These are phyloP conservation scores for Patella pellucida DNA, from an alignment of 2,888 invertebrate genomes.

Conservation along the genomic window DNA sequence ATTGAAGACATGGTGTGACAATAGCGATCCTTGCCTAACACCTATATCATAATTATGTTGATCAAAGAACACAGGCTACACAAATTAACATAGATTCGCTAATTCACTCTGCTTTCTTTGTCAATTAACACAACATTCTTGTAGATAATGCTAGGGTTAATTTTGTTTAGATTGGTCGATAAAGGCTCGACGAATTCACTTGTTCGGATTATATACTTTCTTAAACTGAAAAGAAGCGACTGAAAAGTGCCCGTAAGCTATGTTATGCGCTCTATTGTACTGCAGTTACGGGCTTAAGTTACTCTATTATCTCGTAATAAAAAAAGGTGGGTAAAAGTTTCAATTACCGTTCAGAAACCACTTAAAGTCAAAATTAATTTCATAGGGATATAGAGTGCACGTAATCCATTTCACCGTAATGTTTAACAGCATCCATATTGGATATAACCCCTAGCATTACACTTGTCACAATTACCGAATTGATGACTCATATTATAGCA, in stretches of 20 bases:
- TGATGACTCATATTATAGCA: too few relatives aligned
- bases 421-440: too few relatives aligned
- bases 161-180: not conserved
- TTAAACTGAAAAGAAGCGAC: not conserved
- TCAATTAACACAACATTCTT: constrained; percentile 3
- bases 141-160: not conserved
- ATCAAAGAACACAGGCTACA: not conserved
- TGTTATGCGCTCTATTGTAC: constrained; percentile 3
- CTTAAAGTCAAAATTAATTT: constrained; percentile 4
- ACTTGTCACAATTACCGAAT: too few relatives aligned
- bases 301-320: not conserved
- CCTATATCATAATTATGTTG: not conserved
- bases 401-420: too few relatives aligned
- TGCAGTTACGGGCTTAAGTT: not conserved
- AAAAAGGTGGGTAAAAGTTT: not conserved
- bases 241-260: not conserved
- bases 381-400: not conserved
- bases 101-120: not conserved
- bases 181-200: not conserved
- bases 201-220: too few relatives aligned
- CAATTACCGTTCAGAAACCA: constrained; percentile 2
- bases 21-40: not conserved
- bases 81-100: constrained; percentile 5
- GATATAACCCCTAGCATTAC: too few relatives aligned
- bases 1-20: constrained; percentile 9